phyloP scores from a whole-genome alignment of 2,797 vertebrate species.

The Anguilla pacifica region DNA sequence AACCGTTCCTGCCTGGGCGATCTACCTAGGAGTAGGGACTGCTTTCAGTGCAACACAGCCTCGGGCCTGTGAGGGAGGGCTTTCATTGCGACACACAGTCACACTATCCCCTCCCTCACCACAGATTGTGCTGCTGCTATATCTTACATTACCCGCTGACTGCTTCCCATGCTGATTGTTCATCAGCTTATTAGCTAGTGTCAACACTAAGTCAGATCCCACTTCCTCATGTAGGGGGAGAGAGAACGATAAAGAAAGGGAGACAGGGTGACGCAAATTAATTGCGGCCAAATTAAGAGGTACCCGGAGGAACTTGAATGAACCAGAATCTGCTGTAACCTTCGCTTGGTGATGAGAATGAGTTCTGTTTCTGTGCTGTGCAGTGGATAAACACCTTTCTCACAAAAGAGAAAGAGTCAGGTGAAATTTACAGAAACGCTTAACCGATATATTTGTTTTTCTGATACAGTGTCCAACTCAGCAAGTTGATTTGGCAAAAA shows the following conservation, averaged over 20 bases:
- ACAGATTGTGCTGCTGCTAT: conserved; percentile 55
- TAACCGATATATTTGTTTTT: neutral
- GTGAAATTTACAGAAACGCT: neutral
- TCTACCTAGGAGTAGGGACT: conserved; percentile 62
- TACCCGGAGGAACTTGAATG: neutral
- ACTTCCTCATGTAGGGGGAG: conserved; percentile 14
- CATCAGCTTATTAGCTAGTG: conserved; percentile 72
- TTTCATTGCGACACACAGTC: conserved; percentile 41
- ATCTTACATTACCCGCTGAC: conserved; percentile 71
- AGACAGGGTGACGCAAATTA: neutral
- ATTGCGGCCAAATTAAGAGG: neutral
- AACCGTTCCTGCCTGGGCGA: conserved; percentile 50
- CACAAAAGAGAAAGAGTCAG: neutral
- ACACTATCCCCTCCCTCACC: conserved; percentile 25
- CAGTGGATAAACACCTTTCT: neutral
- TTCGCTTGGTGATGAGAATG: neutral
- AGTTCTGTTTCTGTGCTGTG: neutral
- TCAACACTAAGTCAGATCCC: conserved; percentile 63
- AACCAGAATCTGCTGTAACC: neutral
- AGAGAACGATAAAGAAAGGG: neutral
- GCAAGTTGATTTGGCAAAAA: neutral
- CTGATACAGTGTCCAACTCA: neutral
- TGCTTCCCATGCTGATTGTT: conserved; percentile 67
- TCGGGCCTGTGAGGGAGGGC: conserved; percentile 49
- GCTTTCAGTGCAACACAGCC: conserved; percentile 42